These are phyloP conservation scores for Sicus ferrugineus DNA, from an alignment of 2,888 invertebrate species.

Conservation along the genomic window DNA sequence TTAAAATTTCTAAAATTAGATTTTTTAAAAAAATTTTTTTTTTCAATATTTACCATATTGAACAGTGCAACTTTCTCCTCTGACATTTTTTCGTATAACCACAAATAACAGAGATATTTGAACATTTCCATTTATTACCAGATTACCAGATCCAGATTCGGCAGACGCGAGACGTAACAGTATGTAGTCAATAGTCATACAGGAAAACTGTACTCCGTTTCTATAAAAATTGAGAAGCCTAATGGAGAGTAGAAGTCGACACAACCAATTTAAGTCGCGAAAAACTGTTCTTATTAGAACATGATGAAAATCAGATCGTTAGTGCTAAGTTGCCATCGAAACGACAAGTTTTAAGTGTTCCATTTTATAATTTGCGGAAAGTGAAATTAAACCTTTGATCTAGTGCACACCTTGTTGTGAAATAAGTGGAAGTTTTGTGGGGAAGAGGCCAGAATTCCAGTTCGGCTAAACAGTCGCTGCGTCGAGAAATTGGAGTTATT, in stretches of 20 bases:
- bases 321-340: background rate
- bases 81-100: no score
- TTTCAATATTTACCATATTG: no score
- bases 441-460: background rate
- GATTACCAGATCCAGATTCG: no score
- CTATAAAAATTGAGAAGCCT: no score
- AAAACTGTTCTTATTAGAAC: background rate
- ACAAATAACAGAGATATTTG: no score
- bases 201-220: no score
- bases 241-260: background rate
- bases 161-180: background rate
- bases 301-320: background rate
- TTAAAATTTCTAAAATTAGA: no score
- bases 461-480: background rate
- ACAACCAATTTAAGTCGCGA: no score
- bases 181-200: no score
- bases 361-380: background rate
- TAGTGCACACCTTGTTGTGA: background rate
- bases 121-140: no score
- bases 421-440: background rate
- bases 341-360: background rate
- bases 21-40: no score
- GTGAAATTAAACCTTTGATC: background rate
- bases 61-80: no score
- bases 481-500: background rate